These are phyloP conservation scores for Heliornis fulica DNA, from an alignment of 2,113 vertebrate genomes.

Conservation along the genomic window DNA sequence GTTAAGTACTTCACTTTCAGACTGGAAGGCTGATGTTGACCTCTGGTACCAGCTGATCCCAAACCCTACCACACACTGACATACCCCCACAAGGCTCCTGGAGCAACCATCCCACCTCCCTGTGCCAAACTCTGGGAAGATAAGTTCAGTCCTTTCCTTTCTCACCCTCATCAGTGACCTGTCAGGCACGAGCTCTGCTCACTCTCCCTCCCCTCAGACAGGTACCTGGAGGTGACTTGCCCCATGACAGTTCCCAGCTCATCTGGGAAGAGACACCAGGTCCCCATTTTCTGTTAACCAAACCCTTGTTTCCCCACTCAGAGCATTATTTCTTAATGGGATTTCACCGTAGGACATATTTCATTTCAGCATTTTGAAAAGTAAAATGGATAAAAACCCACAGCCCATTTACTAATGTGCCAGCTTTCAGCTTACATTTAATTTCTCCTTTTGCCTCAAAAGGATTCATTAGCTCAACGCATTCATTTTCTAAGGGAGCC, in stretches of 20 bases:
- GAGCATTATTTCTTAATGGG: background rate
- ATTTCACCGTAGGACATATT: background rate
- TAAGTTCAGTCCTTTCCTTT: background rate
- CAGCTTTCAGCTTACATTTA: background rate
- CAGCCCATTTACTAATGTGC: background rate
- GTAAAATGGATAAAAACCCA: conserved; percentile 9
- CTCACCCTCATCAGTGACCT: background rate
- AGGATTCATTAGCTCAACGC: conserved; percentile 24
- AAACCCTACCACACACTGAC: background rate
- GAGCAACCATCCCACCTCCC: fast-evolving
- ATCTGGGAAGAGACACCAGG: background rate
- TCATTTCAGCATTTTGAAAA: background rate
- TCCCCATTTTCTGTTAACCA: background rate
- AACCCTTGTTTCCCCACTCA: background rate
- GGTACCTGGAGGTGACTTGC: fast-evolving
- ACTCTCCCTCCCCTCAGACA: background rate
- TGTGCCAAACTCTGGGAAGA: background rate
- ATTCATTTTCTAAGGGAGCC: background rate
- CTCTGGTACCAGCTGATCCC: background rate
- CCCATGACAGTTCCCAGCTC: fast-evolving
- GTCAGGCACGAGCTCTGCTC: fast-evolving
- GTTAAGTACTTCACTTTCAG: background rate
- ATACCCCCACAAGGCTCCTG: fast-evolving
- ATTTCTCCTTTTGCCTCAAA: conserved; percentile 31
- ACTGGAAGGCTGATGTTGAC: background rate